Conservation (phyloP, 1,140 invertebrate species). For the Pogonomyrmex californicus region DNA sequence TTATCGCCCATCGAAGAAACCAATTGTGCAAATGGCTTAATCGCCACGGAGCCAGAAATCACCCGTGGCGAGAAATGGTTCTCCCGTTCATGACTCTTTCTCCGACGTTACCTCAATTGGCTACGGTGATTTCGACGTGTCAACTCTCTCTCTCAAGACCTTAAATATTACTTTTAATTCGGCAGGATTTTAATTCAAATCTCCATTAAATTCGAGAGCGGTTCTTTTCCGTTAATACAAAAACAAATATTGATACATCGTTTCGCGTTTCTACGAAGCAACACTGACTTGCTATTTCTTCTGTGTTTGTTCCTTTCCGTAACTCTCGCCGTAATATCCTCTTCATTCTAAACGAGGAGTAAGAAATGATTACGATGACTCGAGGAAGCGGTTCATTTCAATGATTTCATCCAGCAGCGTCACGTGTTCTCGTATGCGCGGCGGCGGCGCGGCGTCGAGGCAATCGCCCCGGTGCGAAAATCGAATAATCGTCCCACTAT, state of each 20-base stretch:
- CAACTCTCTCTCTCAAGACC: too few relatives aligned
- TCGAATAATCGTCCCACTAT: slow-evolving; percentile 41
- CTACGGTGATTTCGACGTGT: not conserved
- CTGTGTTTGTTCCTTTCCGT: not conserved
- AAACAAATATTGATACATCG: slow-evolving; percentile 22
- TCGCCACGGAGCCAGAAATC: slow-evolving; percentile 19
- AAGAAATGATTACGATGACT: slow-evolving; percentile 56
- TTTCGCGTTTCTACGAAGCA: not conserved
- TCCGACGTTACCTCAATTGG: not conserved
- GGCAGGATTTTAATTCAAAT: not conserved
- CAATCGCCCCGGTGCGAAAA: slow-evolving; percentile 50
- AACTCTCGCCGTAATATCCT: slow-evolving; percentile 16
- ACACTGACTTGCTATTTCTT: not conserved
- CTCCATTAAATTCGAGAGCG: not conserved
- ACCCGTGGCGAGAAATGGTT: not conserved
- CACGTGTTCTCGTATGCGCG: slow-evolving; percentile 29
- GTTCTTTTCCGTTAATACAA: not conserved
- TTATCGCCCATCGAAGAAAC: slow-evolving; percentile 41
- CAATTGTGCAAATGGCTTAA: slow-evolving; percentile 58
- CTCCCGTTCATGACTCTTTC: not conserved
- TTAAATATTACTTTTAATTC: not conserved
- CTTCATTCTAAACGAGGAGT: slow-evolving; percentile 41
- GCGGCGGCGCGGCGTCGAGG: slow-evolving; percentile 2
- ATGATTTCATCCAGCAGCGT: slow-evolving; percentile 49
- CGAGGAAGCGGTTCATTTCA: slow-evolving; percentile 54